phyloP scores from a whole-genome alignment of 2,113 vertebrate species.

The Dermatemys mawii region DNA sequence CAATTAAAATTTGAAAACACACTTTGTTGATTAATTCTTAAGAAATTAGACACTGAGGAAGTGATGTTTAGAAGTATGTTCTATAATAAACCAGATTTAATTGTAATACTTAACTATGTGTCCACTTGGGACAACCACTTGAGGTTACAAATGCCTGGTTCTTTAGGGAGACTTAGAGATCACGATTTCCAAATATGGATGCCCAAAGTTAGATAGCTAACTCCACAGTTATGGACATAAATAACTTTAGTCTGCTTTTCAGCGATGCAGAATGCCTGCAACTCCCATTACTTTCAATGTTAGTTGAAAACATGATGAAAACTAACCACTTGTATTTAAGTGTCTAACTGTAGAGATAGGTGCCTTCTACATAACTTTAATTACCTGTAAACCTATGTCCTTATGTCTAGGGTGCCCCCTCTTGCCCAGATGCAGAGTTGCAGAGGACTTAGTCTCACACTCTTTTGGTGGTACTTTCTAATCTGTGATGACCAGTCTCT shows the following conservation, averaged over 20 bases:
- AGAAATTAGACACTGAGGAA: background rate
- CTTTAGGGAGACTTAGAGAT: background rate
- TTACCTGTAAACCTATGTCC: background rate
- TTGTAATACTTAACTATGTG: background rate
- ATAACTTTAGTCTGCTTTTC: background rate
- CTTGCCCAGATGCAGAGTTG: background rate
- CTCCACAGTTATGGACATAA: background rate
- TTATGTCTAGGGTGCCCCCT: background rate
- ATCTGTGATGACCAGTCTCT: background rate
- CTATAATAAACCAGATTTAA: background rate
- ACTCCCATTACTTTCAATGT: background rate
- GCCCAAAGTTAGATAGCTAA: background rate
- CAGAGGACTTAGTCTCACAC: background rate
- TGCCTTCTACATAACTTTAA: background rate
- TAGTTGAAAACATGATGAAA: background rate
- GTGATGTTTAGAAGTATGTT: background rate
- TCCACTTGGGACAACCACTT: background rate
- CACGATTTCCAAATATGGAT: background rate
- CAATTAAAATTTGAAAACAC: slow-evolving; percentile 18
- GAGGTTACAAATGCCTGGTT: background rate
- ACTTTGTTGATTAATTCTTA: background rate
- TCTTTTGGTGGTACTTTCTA: background rate
- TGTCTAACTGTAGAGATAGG: fast-evolving
- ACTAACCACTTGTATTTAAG: background rate
- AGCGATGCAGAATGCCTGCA: background rate